Evolutionary conservation across 2,797 vertebrate species (phyloP).

Genomic region (Betta splendens): DNA sequence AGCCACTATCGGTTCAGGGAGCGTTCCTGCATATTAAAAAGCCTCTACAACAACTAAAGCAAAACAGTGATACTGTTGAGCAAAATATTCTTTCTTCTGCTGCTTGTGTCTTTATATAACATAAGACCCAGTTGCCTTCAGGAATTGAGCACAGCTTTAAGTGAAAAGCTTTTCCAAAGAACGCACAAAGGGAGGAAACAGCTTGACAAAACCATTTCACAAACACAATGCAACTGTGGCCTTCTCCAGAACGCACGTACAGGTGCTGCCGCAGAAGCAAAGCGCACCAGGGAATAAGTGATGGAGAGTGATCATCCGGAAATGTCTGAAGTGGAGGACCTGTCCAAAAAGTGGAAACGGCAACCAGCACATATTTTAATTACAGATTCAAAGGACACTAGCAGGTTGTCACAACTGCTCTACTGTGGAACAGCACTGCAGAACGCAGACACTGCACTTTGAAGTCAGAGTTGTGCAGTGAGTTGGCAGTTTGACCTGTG

Average conservation of each 20-base stretch:
- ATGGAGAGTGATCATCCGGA: conserved; percentile 3
- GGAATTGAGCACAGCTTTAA: neutral
- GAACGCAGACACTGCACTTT: too few relatives aligned
- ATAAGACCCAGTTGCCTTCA: neutral
- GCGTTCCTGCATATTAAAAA: conserved; percentile 46
- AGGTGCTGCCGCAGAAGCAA: neutral
- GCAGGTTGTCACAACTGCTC: too few relatives aligned
- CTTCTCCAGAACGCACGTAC: neutral
- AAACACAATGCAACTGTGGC: neutral
- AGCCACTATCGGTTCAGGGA: conserved; percentile 30
- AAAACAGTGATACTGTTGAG: conserved; percentile 9
- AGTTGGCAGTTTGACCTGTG: too few relatives aligned
- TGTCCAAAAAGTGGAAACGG: too few relatives aligned
- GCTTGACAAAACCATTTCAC: neutral
- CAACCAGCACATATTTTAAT: too few relatives aligned
- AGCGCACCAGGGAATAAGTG: too few relatives aligned
- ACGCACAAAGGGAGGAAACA: neutral
- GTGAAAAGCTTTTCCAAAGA: neutral
- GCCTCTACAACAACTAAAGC: conserved; percentile 29
- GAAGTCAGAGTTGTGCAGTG: too few relatives aligned
- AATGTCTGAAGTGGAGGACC: too few relatives aligned
- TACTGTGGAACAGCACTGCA: too few relatives aligned
- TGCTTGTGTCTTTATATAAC: neutral
- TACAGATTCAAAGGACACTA: too few relatives aligned
- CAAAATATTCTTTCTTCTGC: neutral